phyloP scores from a whole-genome alignment of 2,797 vertebrate species.

The Microctenopoma stevenorrisi region DNA sequence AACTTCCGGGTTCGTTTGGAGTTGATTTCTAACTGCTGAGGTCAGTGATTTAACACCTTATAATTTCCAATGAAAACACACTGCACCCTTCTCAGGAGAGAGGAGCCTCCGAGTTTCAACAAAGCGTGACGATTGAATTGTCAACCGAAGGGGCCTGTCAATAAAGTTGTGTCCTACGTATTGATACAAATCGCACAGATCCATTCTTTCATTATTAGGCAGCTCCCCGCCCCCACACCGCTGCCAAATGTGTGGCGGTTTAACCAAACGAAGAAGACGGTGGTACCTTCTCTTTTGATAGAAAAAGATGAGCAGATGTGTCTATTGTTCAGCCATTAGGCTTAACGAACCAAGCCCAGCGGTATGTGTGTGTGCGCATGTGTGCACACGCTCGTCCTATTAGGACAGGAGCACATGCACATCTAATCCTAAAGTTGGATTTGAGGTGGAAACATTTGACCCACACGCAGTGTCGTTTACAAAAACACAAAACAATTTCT shows the following conservation, averaged over 20 bases:
- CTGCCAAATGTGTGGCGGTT: conserved; percentile 75
- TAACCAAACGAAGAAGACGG: conserved; percentile 73
- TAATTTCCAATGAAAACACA: neutral
- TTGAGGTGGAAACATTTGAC: neutral
- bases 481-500: conserved; percentile 16
- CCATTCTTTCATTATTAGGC: conserved; percentile 38
- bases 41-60: conserved; percentile 30
- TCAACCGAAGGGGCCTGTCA: neutral
- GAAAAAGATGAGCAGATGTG: conserved; percentile 91
- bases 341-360: conserved; percentile 89
- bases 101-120: neutral
- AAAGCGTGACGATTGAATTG: conserved; percentile 24
- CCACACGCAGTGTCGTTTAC: neutral
- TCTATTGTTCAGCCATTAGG: conserved; percentile 91
- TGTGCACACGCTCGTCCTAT: conserved; percentile 40
- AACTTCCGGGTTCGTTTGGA: conserved; percentile 79
- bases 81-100: neutral
- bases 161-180: neutral
- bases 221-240: conserved; percentile 6
- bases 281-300: conserved; percentile 78
- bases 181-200: conserved; percentile 7
- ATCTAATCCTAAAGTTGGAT: conserved; percentile 32
- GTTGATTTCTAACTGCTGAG: conserved; percentile 67
- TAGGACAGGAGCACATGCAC: conserved; percentile 35
- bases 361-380: conserved; percentile 41